phyloP scores from a whole-genome alignment of 2,113 vertebrate species.

The Hippocampus abdominalis region DNA sequence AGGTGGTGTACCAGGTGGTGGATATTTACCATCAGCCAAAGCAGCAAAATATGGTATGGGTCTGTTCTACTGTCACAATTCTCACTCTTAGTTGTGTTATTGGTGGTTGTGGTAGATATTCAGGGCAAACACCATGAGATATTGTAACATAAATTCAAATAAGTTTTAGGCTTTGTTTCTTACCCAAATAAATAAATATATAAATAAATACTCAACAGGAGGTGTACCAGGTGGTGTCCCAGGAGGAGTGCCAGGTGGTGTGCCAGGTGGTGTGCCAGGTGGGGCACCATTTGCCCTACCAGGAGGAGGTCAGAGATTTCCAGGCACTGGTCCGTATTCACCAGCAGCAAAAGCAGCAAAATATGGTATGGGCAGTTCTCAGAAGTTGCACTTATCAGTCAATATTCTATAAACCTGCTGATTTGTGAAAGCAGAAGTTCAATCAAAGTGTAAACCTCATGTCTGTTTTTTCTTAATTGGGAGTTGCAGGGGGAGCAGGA shows the following conservation, averaged over 20 bases:
- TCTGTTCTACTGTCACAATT: neutral
- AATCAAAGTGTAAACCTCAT: neutral
- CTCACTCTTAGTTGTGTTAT: neutral
- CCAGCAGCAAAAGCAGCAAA: slow-evolving; percentile 56
- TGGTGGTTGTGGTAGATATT: neutral
- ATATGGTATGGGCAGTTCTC: slow-evolving; percentile 28
- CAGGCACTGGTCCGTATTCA: slow-evolving; percentile 34
- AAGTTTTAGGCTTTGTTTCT: neutral
- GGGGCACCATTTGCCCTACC: slow-evolving; percentile 13
- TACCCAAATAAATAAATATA: neutral
- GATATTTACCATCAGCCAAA: slow-evolving; percentile 2
- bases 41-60: slow-evolving; percentile 8
- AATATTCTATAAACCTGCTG: neutral
- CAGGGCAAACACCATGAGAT: neutral
- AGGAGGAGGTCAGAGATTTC: slow-evolving; percentile 23
- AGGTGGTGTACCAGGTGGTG: neutral
- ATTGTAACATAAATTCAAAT: neutral
- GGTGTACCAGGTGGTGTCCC: slow-evolving; percentile 26
- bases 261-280: slow-evolving; percentile 15
- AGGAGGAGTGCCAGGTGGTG: slow-evolving; percentile 5
- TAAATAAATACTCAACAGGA: slow-evolving; percentile 10
- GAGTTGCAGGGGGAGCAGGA: neutral
- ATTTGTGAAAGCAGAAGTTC: neutral
- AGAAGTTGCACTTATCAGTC: neutral
- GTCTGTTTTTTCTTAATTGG: neutral